Evolutionary conservation across 2,888 invertebrate genomes (phyloP), one percentile per base, ranked within the genome.

Genomic region (Chrysolina oricalcia): DNA sequence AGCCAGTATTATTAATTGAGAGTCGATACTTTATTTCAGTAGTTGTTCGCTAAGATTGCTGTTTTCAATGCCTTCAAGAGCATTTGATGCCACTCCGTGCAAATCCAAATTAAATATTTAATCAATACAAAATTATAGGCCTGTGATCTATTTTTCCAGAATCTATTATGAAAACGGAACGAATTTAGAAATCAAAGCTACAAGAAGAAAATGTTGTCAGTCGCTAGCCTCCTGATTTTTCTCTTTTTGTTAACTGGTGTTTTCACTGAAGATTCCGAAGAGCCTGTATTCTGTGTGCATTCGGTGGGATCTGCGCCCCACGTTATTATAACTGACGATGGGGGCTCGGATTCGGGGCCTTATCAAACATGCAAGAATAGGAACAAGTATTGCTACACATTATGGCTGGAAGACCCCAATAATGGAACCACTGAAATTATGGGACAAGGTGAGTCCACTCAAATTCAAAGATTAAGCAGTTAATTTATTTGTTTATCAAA

Each of bases 371-470:
- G 92, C 76, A 89, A 83, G 19, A 81, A 87, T 41, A 87, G 87
- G 46, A 92, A 92, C n/a, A 91, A 92, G n/a, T 87, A 89, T 80
- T 96, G 95, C 85, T 95, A 93, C 85, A 92, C 95, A 0, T 88
- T 94, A 0, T 95, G 94, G 94, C 90, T 91, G 80, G 91, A 92
- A 80, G 92, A 93, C 81, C 87, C 88, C 10, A 91, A 90, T 13
- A 93, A 93, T 82, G 91, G 91, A 79, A 92, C 91, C 59, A 89
- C 89, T 69, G 88, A 88, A 79, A 91, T 95, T 64, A 90, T 94
- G 72, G 92, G 92, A 69, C 94, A 96, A 92, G 95, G 95, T 94
- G 87, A 84, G 84, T 56, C 19, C 19, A 21, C 8, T 73, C 15
- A 48, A 46, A 62, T 62, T 67, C 2, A 11, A 8, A 17, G 4